phyloP scores from a whole-genome alignment of 2,113 vertebrate genomes.

The Tursiops truncatus region DNA sequence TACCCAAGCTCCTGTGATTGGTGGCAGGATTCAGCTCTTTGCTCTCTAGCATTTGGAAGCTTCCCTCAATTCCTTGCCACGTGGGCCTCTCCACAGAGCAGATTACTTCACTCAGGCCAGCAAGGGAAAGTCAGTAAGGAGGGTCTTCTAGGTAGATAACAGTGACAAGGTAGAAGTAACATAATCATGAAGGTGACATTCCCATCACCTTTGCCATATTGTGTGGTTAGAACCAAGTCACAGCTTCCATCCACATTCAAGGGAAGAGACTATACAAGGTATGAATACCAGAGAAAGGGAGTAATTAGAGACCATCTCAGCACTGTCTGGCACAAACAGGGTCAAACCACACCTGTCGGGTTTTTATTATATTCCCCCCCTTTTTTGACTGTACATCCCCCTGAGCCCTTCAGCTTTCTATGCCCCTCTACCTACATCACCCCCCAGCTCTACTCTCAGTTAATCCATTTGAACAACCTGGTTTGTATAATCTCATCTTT shows the following conservation, averaged over 20 bases:
- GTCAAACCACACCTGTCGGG: background rate
- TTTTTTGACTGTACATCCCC: background rate
- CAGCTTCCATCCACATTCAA: background rate
- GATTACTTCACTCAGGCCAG: background rate
- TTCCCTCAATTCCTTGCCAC: background rate
- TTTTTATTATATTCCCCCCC: background rate
- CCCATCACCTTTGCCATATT: background rate
- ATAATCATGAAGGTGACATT: background rate
- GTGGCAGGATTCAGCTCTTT: background rate
- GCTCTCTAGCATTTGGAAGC: background rate
- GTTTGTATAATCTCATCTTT: background rate
- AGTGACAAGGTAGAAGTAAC: background rate
- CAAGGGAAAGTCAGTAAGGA: background rate
- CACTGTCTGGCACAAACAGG: background rate
- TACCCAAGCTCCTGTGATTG: background rate
- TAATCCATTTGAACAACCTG: background rate
- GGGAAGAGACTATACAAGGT: background rate
- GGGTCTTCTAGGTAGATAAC: background rate
- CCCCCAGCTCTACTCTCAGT: background rate
- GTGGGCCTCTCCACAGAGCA: fast-evolving
- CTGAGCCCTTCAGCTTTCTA: background rate
- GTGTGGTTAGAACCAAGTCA: background rate
- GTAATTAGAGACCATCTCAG: background rate
- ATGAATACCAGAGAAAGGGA: background rate
- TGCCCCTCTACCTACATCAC: background rate